phyloP scores from a whole-genome alignment of 2,113 vertebrate species.

The Poeciliopsis occidentalis region DNA sequence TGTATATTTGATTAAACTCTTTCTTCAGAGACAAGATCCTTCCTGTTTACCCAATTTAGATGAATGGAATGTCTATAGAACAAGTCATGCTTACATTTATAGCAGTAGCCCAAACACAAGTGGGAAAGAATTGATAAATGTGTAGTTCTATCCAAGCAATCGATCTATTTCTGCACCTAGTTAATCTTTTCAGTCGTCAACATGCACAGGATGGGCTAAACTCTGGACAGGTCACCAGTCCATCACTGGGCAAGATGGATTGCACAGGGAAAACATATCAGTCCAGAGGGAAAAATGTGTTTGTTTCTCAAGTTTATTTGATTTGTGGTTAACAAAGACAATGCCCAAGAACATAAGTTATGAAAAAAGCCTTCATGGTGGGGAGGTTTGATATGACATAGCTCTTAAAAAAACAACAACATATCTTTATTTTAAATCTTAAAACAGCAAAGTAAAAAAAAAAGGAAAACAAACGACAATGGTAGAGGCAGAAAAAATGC shows the following conservation, averaged over 20 bases:
- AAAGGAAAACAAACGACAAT: constrained; percentile 40
- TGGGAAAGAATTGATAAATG: not conserved
- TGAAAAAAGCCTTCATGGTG: constrained; percentile 80
- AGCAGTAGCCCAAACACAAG: too few relatives aligned
- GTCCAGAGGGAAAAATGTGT: constrained; percentile 9
- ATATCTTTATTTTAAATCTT: constrained; percentile 63
- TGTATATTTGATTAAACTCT: too few relatives aligned
- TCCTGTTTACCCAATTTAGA: too few relatives aligned
- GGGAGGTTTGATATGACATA: constrained; percentile 80
- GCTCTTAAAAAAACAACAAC: too few relatives aligned
- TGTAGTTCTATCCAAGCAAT: not conserved
- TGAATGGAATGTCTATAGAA: too few relatives aligned
- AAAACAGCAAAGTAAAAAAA: constrained; percentile 64
- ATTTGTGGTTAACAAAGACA: constrained; percentile 92
- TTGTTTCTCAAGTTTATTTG: constrained; percentile 83
- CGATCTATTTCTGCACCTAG: not conserved
- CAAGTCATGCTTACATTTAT: too few relatives aligned
- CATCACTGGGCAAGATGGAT: not conserved
- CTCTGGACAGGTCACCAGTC: not conserved
- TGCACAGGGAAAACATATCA: too few relatives aligned
- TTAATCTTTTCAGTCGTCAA: not conserved
- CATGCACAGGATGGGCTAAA: not conserved
- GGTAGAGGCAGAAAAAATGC: constrained; percentile 57
- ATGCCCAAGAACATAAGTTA: constrained; percentile 87
- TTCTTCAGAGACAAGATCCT: too few relatives aligned